Percentiles rank a stretch among this genome's conserved stretches.
Conservation (phyloP, 2,888 invertebrate species). For the Scaptomyza tumidula region DNA sequence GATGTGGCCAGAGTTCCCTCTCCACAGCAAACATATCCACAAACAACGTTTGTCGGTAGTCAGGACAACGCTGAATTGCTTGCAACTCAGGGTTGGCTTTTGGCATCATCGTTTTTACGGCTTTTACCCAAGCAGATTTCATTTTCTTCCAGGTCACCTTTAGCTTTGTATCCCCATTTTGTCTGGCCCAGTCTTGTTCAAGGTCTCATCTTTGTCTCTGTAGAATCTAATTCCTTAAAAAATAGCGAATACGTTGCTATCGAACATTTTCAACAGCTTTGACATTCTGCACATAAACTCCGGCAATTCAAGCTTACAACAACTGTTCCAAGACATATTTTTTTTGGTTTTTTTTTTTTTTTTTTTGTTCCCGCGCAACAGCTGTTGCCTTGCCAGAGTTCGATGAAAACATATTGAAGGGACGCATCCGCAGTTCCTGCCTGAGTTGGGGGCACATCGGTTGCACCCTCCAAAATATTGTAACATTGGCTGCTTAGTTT, state of each 20-base stretch:
- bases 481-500: constrained; percentile 24
- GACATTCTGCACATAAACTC: constrained; percentile 73
- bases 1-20: constrained; percentile 15
- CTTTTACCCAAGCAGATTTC: constrained; percentile 20
- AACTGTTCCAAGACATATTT: constrained; percentile 58
- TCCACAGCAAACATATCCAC: neutral
- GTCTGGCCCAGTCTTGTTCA: constrained; percentile 15
- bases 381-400: constrained; percentile 66
- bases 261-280: constrained; percentile 48
- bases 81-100: neutral
- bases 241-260: constrained; percentile 28
- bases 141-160: constrained; percentile 28
- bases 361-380: constrained; percentile 54
- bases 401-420: constrained; percentile 73
- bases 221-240: constrained; percentile 45
- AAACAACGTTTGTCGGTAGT: constrained; percentile 25
- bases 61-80: constrained; percentile 29
- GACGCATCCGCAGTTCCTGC: constrained; percentile 32
- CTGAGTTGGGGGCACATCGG: constrained; percentile 17
- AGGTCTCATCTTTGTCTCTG: constrained; percentile 3
- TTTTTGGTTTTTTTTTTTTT: constrained; percentile 15
- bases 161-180: constrained; percentile 4
- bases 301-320: constrained; percentile 69
- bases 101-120: constrained; percentile 5
- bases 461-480: constrained; percentile 36